These are phyloP conservation scores for Anniella stebbinsi DNA, from an alignment of 2,797 vertebrate species.

Conservation along the genomic window DNA sequence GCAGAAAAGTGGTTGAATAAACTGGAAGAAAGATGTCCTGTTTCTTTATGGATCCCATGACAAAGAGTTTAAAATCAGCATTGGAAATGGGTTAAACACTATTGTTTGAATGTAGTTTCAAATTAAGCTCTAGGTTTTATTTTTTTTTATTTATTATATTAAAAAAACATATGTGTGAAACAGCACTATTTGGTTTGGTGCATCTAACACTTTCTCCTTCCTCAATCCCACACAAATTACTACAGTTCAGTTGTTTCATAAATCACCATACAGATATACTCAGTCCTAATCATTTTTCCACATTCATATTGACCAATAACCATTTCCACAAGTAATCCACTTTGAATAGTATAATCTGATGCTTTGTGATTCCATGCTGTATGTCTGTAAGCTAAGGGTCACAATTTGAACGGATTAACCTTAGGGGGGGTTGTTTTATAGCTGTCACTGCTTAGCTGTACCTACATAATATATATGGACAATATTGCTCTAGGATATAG, in stretches of 20 bases:
- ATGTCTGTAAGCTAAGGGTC: not conserved
- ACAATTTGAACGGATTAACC: not conserved
- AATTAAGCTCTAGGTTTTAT: not conserved
- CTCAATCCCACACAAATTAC: not conserved
- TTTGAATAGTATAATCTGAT: constrained; percentile 17
- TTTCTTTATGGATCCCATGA: not conserved
- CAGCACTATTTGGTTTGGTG: not conserved
- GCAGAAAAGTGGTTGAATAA: not conserved
- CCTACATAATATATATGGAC: not conserved
- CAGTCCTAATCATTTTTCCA: not conserved
- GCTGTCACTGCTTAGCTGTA: constrained; percentile 6
- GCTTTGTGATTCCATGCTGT: constrained; percentile 10
- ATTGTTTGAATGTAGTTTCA: not conserved
- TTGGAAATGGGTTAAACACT: not conserved
- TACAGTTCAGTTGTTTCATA: constrained; percentile 9
- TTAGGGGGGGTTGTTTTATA: not conserved
- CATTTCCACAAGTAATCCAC: constrained; percentile 8
- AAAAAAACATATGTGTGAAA: not conserved
- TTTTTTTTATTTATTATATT: too few species aligned
- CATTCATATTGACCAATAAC: constrained; percentile 1
- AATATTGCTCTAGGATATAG: not conserved
- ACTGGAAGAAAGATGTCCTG: not conserved
- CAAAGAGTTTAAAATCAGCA: not conserved
- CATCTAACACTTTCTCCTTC: not conserved
- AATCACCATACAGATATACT: not conserved